Evolutionary conservation across 2,888 invertebrate genomes (phyloP).

Genomic region (Apoda limacodes): DNA sequence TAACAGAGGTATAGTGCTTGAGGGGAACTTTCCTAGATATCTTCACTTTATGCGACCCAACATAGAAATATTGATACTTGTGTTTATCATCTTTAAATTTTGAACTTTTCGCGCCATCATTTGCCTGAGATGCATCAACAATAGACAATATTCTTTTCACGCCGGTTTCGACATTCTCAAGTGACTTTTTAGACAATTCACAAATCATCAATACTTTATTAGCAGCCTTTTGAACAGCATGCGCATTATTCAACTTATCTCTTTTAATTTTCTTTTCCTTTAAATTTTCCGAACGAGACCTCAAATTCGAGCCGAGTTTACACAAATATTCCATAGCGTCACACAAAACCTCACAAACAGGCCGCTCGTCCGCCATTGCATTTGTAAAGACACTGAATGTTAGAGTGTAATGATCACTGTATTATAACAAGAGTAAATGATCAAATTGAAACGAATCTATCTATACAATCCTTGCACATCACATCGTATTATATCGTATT

Average conservation of each 20-base stretch:
- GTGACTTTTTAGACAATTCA: slow-evolving; percentile 56
- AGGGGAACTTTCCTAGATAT: slow-evolving; percentile 40
- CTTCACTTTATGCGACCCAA: slow-evolving; percentile 35
- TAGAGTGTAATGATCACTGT: no score
- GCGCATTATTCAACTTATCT: slow-evolving; percentile 43
- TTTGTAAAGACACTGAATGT: no score
- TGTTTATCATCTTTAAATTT: slow-evolving; percentile 11
- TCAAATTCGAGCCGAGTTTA: slow-evolving; percentile 55
- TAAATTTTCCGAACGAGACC: slow-evolving; percentile 44
- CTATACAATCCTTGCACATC: no score
- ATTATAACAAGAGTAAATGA: no score
- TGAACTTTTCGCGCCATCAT: slow-evolving; percentile 27
- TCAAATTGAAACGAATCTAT: no score
- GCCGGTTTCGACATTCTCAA: slow-evolving; percentile 51
- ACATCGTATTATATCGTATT: no score
- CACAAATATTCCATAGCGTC: slow-evolving; percentile 58
- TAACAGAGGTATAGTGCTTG: slow-evolving; percentile 44
- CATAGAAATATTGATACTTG: slow-evolving; percentile 33
- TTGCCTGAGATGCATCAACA: slow-evolving; percentile 30
- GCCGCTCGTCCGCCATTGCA: slow-evolving; percentile 51
- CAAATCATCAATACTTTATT: slow-evolving; percentile 55
- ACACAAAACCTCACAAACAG: slow-evolving; percentile 47
- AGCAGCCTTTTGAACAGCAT: slow-evolving; percentile 53
- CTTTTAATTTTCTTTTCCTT: slow-evolving; percentile 45
- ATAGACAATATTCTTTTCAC: slow-evolving; percentile 40